Evolutionary conservation across 2,888 invertebrate genomes (phyloP).

Genomic region (Parasteatoda lunata): DNA sequence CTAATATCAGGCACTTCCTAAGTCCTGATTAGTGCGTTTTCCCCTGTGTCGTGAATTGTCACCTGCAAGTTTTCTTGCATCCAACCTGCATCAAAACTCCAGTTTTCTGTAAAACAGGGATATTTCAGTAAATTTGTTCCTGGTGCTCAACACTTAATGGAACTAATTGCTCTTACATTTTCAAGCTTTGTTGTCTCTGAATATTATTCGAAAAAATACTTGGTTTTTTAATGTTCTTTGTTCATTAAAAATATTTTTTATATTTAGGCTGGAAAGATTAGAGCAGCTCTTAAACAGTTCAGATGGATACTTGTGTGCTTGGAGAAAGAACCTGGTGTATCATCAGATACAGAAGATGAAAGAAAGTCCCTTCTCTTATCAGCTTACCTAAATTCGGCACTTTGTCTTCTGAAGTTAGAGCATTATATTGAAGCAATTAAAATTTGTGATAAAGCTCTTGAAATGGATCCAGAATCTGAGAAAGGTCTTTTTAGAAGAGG

Average conservation of each 20-base stretch:
- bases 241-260: background rate
- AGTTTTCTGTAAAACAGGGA: background rate
- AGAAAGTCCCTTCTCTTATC: constrained; percentile 80
- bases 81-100: background rate
- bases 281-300: constrained; percentile 90
- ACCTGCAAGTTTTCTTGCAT: too few species aligned
- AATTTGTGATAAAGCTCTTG: constrained; percentile 85
- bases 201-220: background rate
- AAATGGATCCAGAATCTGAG: constrained; percentile 84
- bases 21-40: too few species aligned
- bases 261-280: constrained; percentile 79
- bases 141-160: background rate
- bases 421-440: constrained; percentile 82
- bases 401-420: constrained; percentile 85
- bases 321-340: constrained; percentile 77
- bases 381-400: constrained; percentile 85
- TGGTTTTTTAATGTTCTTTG: background rate
- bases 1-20: too few species aligned
- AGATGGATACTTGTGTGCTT: constrained; percentile 83
- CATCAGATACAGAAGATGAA: constrained; percentile 74
- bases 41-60: too few species aligned
- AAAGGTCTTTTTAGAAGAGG: constrained; percentile 94
- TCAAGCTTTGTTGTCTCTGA: background rate
- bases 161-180: background rate
- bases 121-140: background rate